Evolutionary conservation across 2,888 invertebrate genomes (phyloP).

Genomic region (Scaptomyza polygonia): DNA sequence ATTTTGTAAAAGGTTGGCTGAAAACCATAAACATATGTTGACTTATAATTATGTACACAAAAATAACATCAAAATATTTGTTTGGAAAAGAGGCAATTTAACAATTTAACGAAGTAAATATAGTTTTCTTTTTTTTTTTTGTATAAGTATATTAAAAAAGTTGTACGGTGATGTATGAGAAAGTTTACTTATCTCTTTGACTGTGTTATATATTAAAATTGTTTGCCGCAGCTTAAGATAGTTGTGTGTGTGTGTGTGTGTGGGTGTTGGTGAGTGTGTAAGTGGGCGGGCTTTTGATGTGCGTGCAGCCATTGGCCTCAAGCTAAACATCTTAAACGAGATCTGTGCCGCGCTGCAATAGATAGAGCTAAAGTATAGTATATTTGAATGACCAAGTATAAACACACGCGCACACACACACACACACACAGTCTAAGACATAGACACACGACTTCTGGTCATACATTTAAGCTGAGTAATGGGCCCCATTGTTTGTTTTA

Average conservation of each 20-base stretch:
- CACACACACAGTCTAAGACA: conserved; percentile 18
- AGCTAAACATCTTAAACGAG: conserved; percentile 68
- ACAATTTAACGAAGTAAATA: not conserved
- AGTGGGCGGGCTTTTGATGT: conserved; percentile 39
- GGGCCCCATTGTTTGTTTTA: conserved; percentile 73
- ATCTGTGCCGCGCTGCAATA: conserved; percentile 63
- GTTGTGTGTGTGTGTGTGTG: conserved; percentile 29
- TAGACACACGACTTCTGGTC: conserved; percentile 56
- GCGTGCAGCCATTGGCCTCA: conserved; percentile 59
- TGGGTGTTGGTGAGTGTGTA: not conserved
- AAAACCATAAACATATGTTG: not conserved
- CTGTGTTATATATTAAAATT: conserved; percentile 48
- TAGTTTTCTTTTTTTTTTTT: too few species aligned
- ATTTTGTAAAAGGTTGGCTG: conserved; percentile 2
- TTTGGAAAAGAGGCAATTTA: not conserved
- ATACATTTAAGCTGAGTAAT: conserved; percentile 67
- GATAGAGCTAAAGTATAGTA: conserved; percentile 43
- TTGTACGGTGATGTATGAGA: not conserved
- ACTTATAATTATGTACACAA: not conserved
- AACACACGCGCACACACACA: not conserved
- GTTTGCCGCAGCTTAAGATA: conserved; percentile 38
- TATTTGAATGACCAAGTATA: conserved; percentile 14
- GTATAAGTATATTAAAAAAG: conserved; percentile 18
- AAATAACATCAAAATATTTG: not conserved
- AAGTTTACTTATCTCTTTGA: conserved; percentile 33